A percentile compares a stretch with the other conserved stretches of the same genome.
Conservation (phyloP, 2,113 vertebrate species). For the Prolemur simus region DNA sequence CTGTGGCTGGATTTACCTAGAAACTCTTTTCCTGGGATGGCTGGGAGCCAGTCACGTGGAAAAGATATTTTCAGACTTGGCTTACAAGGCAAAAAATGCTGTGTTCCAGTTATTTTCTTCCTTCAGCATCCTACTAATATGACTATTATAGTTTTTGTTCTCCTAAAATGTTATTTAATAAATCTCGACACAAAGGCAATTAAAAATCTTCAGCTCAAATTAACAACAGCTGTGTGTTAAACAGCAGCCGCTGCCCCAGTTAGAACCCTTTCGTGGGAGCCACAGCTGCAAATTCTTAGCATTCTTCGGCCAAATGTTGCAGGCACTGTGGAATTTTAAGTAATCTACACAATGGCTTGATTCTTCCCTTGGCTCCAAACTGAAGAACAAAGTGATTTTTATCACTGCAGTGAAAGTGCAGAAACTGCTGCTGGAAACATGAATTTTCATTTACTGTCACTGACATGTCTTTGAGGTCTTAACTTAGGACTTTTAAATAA, state of each 20-base stretch:
- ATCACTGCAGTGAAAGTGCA: background rate
- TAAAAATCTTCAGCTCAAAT: constrained; percentile 59
- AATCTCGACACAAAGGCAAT: constrained; percentile 62
- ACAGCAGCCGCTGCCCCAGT: background rate
- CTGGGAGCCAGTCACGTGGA: constrained; percentile 5
- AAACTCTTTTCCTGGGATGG: constrained; percentile 28
- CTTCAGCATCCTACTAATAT: constrained; percentile 30
- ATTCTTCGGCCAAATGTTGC: constrained; percentile 17
- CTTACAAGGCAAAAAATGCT: background rate
- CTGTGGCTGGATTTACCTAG: constrained; percentile 4
- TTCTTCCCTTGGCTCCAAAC: constrained; percentile 43
- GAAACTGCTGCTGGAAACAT: constrained; percentile 2
- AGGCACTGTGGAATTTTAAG: constrained; percentile 40
- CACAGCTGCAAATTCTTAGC: constrained; percentile 59
- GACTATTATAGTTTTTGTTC: constrained; percentile 59
- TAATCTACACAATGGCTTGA: constrained; percentile 41
- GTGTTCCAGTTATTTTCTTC: constrained; percentile 21
- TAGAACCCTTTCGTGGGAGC: background rate
- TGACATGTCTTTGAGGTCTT: background rate
- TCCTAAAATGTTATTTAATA: constrained; percentile 68
- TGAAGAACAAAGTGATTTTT: constrained; percentile 53
- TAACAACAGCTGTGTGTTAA: constrained; percentile 51
- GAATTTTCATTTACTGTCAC: constrained; percentile 61
- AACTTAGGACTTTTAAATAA: constrained; percentile 32
- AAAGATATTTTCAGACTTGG: constrained; percentile 41